A percentile compares a stretch with the other conserved stretches of the same genome.
Evolutionary conservation across 2,888 invertebrate species (phyloP).

Genomic region (Nephrotoma guestfalica): DNA sequence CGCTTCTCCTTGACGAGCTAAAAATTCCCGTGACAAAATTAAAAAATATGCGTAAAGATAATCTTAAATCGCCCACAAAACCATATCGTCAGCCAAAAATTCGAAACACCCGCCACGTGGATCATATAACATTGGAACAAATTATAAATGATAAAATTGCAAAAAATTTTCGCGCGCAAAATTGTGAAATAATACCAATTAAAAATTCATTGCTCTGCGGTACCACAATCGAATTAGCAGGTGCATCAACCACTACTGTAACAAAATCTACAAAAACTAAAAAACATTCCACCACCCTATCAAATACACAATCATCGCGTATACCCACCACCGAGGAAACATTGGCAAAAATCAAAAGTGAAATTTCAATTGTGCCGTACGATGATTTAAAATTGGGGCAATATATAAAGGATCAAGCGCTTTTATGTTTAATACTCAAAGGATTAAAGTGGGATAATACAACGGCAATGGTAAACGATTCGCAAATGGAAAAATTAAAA

Average conservation of each 20-base stretch:
- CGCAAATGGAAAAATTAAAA: slow-evolving; percentile 25
- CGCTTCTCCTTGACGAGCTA: neutral
- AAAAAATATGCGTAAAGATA: neutral
- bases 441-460: slow-evolving; percentile 29
- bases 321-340: neutral
- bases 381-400: slow-evolving; percentile 24
- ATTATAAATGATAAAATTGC: slow-evolving; percentile 10
- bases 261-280: neutral
- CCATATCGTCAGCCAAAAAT: slow-evolving; percentile 2
- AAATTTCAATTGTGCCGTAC: slow-evolving; percentile 12
- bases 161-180: slow-evolving; percentile 7
- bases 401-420: slow-evolving; percentile 28
- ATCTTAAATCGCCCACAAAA: neutral
- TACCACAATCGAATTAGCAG: neutral
- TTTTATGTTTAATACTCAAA: slow-evolving; percentile 29
- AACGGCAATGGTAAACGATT: slow-evolving; percentile 12
- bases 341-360: neutral
- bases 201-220: neutral
- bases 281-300: neutral
- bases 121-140: slow-evolving; percentile 10
- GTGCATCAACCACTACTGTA: neutral
- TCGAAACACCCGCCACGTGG: slow-evolving; percentile 8
- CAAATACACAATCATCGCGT: neutral
- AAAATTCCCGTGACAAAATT: slow-evolving; percentile 3
- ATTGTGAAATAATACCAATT: neutral